Conservation (phyloP, 2,113 vertebrate species). For the Apeltes quadracus region DNA sequence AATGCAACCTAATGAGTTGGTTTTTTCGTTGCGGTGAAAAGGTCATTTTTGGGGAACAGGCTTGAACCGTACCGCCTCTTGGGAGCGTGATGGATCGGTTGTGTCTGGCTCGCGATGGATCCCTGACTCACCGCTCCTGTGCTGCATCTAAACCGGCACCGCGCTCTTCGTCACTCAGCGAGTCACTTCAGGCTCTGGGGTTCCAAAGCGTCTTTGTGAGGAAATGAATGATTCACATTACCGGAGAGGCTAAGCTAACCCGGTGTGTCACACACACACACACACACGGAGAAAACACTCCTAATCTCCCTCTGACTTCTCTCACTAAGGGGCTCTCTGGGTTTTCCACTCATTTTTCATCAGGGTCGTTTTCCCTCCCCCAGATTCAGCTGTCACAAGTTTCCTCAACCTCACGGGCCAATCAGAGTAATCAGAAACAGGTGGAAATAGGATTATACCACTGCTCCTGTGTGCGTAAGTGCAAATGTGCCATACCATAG, state of each 20-base stretch:
- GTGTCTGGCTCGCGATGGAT: conserved; percentile 38
- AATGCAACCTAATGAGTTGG: conserved; percentile 24
- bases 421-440: conserved; percentile 78
- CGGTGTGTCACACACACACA: conserved; percentile 14
- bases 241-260: conserved; percentile 58
- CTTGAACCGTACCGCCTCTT: conserved; percentile 12
- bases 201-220: conserved; percentile 19
- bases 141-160: conserved; percentile 45
- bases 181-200: conserved; percentile 25
- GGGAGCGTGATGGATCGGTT: conserved; percentile 52
- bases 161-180: conserved; percentile 4
- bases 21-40: conserved; percentile 44
- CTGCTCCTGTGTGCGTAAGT: conserved; percentile 38
- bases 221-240: conserved; percentile 53
- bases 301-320: conserved; percentile 21
- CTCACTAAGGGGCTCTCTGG: conserved; percentile 16
- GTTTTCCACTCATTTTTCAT: conserved; percentile 75
- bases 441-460: conserved; percentile 41
- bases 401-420: conserved; percentile 66
- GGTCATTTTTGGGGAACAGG: conserved; percentile 7
- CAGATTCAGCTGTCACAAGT: conserved; percentile 67
- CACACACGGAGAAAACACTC: conserved; percentile 23
- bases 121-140: conserved; percentile 56
- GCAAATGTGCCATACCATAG: conserved; percentile 25
- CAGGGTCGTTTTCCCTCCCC: conserved; percentile 61